Evolutionary conservation across 2,113 vertebrate species (phyloP), one percentile per base, ranked within the genome.

Genomic region (Capreolus pygargus): DNA sequence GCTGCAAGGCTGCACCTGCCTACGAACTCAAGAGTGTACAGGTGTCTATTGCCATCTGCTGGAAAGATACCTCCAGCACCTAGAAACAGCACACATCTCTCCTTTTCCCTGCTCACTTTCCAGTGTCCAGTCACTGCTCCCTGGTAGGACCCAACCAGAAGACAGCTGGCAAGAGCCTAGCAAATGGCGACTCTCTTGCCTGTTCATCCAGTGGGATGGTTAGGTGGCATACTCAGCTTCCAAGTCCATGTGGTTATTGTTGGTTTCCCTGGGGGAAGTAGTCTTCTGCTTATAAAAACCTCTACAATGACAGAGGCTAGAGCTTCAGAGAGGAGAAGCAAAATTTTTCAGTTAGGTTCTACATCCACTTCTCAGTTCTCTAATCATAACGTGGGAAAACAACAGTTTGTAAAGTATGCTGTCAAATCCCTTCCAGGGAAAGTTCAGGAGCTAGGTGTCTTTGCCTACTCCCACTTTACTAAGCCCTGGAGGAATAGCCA

Each of bases 11-110:
- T 55, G 13, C 23, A 57, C 16, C 61, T n/a, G n/a, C 47, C 79
- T 28, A 60, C 15, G 13, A 83, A 47, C 17, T 13, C 45, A 13
- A 55, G 27, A 27, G 2, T 43, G 1, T 36, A 76, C 23, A 45
- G 23, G 8, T 13, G 10, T 52, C 78, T 23, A 0, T 55, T 25
- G 3, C 16, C 8, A 5, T 28, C 55, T 50, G 5, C 86, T 14
- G 8, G 27, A n/a, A 11, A 89, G 54, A 61, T 4, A 8, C 1
- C 9, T 6, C 13, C 19, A n/a, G 89, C 19, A 39, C 19, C 45
- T 1, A 10, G 25, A 33, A 61, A 7, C 67, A 13, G 6, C 0
- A 6, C 15, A 55, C 5, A 28, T 6, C 14, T 12, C 23, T 25
- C 54, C 30, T 91, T 8, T 45, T 7, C 45, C 21, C 30, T 10